Base-by-base conservation (phyloP, 2,113 vertebrate species). In the Trachemys scripta region DNA sequence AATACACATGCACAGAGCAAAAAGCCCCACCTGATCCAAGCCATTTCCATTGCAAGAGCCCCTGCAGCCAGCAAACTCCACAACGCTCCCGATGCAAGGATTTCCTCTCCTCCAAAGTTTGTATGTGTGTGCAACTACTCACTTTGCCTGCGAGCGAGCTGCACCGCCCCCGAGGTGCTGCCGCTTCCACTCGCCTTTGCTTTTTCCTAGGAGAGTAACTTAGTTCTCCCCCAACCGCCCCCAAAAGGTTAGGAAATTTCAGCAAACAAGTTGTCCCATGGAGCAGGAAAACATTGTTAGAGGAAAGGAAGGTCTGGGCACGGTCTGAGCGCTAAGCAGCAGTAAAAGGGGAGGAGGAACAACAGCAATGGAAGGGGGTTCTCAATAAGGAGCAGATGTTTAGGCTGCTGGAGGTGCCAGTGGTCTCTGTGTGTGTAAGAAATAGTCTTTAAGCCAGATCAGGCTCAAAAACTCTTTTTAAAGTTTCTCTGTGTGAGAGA, bases 11-110 rank as follows among this genome's bases (percentile, higher is more conserved):
- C 97, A 97, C 96, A 98, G 50, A 99, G 95, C 20, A 99, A 88
- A n/a, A 99, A 95, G 95, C 98, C 98, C 98, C 98, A 97, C 97
- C 97, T 93, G 89, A 98, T 96, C 98, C 97, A 97, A 98, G 98
- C 97, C 99, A 99, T 99, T 78, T 98, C 98, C 98, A 97, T 95
- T 69, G 94, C 91, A 50, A 82, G 42, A 87, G 62, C 76, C 87
- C 90, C 90, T 38, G 57, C 90, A 82, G 93, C 85, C 83, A n/a
- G 80, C 80, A 85, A 90, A 50, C 49, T 53, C 56, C 22, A 50
- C 78, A 56, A 75, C 94, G 50, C 53, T 54, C 57, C 53, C 4
- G 78, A n/a, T 2, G 69, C 76, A 3, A 89, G 72, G 79, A 29
- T 35, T 82, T 65, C 24, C 84, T 84, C 56, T 59, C 80, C 79